phyloP scores from a whole-genome alignment of 2,113 vertebrate species.

The Turdus rufiventris region DNA sequence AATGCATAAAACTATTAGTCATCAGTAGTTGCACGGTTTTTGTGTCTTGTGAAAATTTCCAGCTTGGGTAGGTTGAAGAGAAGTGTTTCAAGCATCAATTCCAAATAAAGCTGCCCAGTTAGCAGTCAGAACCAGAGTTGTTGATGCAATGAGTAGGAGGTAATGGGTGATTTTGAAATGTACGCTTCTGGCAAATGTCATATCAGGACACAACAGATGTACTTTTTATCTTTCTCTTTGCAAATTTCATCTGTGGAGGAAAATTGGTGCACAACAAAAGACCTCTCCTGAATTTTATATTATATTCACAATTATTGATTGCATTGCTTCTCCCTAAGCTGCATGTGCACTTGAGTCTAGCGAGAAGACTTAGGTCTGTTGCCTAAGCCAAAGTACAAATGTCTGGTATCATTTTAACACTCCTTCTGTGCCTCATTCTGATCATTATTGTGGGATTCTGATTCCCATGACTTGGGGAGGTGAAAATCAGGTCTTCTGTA shows the following conservation, averaged over 20 bases:
- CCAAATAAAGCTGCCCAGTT: neutral
- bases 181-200: neutral
- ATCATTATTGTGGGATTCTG: neutral
- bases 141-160: neutral
- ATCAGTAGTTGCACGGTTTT: neutral
- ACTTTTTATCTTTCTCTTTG: neutral
- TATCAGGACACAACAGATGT: neutral
- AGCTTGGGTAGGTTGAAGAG: neutral
- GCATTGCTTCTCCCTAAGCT: neutral
- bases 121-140: constrained; percentile 13
- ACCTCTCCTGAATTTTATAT: neutral
- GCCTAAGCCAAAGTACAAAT: rapidly evolving
- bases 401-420: neutral
- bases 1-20: neutral
- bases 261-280: neutral
- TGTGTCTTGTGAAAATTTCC: constrained; percentile 3
- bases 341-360: neutral
- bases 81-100: neutral
- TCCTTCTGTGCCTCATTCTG: neutral
- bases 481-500: neutral
- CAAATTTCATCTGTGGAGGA: neutral
- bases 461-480: neutral
- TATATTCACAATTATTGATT: neutral
- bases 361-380: neutral
- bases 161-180: neutral